These are phyloP conservation scores for Pygocentrus nattereri DNA, from an alignment of 2,797 vertebrate species.

Conservation along the genomic window DNA sequence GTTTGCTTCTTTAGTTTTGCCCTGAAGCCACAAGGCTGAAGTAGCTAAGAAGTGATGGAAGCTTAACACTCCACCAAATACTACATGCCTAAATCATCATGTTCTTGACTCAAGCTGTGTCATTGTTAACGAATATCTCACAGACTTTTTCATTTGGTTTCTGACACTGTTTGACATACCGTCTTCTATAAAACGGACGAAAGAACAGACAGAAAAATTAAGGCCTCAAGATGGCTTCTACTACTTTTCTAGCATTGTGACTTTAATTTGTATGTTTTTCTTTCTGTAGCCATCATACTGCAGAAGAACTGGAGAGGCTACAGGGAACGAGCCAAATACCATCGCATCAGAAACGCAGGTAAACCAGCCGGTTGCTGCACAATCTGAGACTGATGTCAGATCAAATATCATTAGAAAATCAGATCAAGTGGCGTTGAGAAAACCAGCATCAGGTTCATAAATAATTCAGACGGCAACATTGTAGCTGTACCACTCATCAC, in stretches of 20 bases:
- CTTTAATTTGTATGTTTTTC: conserved; percentile 5
- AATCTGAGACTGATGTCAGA: neutral
- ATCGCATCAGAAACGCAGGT: conserved; percentile 90
- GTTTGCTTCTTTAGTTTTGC: too few relatives aligned
- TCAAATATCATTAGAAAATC: neutral
- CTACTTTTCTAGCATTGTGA: neutral
- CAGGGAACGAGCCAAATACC: conserved; percentile 90
- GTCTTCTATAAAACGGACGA: neutral
- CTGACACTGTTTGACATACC: neutral
- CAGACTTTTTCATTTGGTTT: neutral
- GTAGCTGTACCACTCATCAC: too few relatives aligned
- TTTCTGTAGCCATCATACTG: conserved; percentile 85
- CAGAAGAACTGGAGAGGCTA: conserved; percentile 95
- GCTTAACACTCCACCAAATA: too few relatives aligned
- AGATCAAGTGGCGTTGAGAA: neutral
- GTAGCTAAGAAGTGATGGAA: too few relatives aligned
- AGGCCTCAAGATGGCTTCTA: neutral
- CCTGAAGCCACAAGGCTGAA: too few relatives aligned
- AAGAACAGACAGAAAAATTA: too few relatives aligned
- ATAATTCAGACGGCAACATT: neutral
- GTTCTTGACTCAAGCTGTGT: too few relatives aligned
- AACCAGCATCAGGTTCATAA: neutral
- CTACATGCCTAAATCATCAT: neutral
- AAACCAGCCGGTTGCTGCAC: conserved; percentile 1
- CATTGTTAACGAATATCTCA: too few relatives aligned